Percentiles rank a stretch among this genome's conserved stretches.
Evolutionary conservation across 2,797 vertebrate species (phyloP).

Genomic region (Lophius americanus): DNA sequence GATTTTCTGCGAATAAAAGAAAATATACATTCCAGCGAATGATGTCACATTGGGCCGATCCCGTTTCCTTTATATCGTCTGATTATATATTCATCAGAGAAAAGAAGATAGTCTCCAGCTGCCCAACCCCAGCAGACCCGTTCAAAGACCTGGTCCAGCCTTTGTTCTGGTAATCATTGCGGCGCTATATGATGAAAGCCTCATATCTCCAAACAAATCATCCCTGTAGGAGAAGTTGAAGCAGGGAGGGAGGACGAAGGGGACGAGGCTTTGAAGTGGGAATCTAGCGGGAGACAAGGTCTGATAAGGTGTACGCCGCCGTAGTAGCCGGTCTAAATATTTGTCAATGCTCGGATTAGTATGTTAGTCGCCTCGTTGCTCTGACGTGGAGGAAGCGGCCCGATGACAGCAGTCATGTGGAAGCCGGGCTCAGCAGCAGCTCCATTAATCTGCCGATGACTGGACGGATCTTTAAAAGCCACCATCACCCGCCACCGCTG

Average conservation of each 20-base stretch:
- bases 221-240: slow-evolving; percentile 25
- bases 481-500: neutral
- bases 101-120: slow-evolving; percentile 5
- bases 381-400: neutral
- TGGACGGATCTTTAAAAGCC: slow-evolving; percentile 27
- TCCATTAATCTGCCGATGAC: slow-evolving; percentile 14
- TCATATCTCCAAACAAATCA: slow-evolving; percentile 48
- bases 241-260: slow-evolving; percentile 5
- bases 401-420: neutral
- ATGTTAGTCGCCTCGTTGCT: slow-evolving; percentile 10
- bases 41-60: slow-evolving; percentile 18
- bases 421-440: slow-evolving; percentile 8
- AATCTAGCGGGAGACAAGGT: slow-evolving; percentile 6
- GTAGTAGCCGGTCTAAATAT: neutral
- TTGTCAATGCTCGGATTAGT: slow-evolving; percentile 5
- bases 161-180: slow-evolving; percentile 51
- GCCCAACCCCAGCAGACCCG: slow-evolving; percentile 43
- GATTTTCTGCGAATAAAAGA: slow-evolving; percentile 18
- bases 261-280: slow-evolving; percentile 42
- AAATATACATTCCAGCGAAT: slow-evolving; percentile 7
- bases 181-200: slow-evolving; percentile 37
- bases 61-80: slow-evolving; percentile 26
- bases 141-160: slow-evolving; percentile 24
- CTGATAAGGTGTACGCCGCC: neutral
- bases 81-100: slow-evolving; percentile 45